Evolutionary conservation across 2,888 invertebrate genomes (phyloP).

Genomic region (Flexamia atlantica): DNA sequence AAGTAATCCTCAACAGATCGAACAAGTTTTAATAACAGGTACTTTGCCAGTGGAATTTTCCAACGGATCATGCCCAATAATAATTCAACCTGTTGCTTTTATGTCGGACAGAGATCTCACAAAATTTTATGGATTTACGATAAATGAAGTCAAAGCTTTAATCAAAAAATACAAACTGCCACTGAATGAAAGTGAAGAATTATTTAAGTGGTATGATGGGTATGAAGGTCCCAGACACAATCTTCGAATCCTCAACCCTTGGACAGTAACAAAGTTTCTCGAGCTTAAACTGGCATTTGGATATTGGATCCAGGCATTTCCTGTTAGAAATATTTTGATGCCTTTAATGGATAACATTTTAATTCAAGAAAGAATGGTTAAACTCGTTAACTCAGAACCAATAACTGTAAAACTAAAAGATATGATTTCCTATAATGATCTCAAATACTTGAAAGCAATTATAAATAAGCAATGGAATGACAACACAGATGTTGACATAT

Average conservation of each 20-base stretch:
- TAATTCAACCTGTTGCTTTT: neutral
- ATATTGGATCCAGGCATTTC: conserved; percentile 33
- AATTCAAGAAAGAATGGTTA: conserved; percentile 18
- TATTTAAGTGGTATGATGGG: conserved; percentile 32
- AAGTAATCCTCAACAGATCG: conserved; percentile 10
- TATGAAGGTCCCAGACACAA: neutral
- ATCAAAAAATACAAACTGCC: conserved; percentile 13
- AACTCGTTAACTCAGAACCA: conserved; percentile 21
- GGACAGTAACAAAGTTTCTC: conserved; percentile 7
- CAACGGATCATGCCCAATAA: neutral
- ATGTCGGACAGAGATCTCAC: neutral
- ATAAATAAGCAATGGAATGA: conserved; percentile 36
- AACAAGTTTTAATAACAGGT: conserved; percentile 25
- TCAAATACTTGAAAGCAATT: conserved; percentile 13
- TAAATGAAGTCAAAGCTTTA: conserved; percentile 5
- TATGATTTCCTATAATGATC: neutral
- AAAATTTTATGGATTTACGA: conserved; percentile 28
- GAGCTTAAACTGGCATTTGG: conserved; percentile 34
- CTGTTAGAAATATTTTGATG: neutral
- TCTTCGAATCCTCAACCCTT: conserved; percentile 23
- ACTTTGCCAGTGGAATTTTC: conserved; percentile 15
- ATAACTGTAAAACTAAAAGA: neutral
- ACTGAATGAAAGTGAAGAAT: neutral
- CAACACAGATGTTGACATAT: conserved; percentile 25
- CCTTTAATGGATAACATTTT: conserved; percentile 11